Percentiles rank a stretch among this genome's conserved stretches.
phyloP scores from a whole-genome alignment of 2,888 invertebrate genomes.

The Eulithis prunata region DNA sequence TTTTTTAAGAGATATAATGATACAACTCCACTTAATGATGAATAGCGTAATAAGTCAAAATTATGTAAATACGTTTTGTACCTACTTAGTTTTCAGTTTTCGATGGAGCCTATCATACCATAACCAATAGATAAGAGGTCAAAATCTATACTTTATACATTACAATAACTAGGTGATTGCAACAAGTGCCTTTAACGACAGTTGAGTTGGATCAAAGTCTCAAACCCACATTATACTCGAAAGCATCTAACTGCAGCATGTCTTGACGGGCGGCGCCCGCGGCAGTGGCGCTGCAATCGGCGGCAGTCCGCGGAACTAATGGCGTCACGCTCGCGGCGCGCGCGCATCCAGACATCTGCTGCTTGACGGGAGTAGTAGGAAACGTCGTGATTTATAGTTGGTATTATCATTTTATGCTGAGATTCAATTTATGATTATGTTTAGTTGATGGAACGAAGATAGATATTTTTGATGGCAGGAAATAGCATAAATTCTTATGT shows the following conservation, averaged over 20 bases:
- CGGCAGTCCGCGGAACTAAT: slow-evolving; percentile 62
- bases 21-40: no score
- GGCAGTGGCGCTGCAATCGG: slow-evolving; percentile 51
- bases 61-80: no score
- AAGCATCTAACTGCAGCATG: slow-evolving; percentile 29
- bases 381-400: slow-evolving; percentile 35
- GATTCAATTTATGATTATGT: slow-evolving; percentile 35
- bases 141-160: neutral
- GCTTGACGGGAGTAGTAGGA: slow-evolving; percentile 35
- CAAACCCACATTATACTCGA: slow-evolving; percentile 26
- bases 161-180: neutral
- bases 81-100: no score
- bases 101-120: no score
- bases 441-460: slow-evolving; percentile 16
- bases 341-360: slow-evolving; percentile 43
- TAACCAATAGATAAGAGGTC: no score
- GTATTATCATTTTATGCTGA: slow-evolving; percentile 15
- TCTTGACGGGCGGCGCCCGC: slow-evolving; percentile 42
- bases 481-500: neutral
- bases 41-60: no score
- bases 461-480: neutral
- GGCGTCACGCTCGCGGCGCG: slow-evolving; percentile 56
- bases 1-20: no score
- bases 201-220: slow-evolving; percentile 7
- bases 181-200: slow-evolving; percentile 4